Evolutionary conservation across 2,113 vertebrate species (phyloP).

Genomic region (Scomber japonicus): DNA sequence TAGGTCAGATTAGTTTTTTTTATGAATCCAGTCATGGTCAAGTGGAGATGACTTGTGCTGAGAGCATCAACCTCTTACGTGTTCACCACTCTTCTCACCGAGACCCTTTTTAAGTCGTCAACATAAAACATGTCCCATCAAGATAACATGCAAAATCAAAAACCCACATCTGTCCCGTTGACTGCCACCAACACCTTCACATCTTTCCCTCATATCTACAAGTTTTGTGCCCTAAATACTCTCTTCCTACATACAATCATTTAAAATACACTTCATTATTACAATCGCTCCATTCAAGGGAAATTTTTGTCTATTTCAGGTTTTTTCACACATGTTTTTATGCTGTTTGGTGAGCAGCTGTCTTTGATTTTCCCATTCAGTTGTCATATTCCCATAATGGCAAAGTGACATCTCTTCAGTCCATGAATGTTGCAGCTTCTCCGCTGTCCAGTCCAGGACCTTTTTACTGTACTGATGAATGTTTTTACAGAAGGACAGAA

Average conservation of each 20-base stretch:
- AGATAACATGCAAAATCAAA: conserved; percentile 79
- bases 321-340: conserved; percentile 26
- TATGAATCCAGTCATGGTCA: conserved; percentile 60
- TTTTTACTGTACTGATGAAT: conserved; percentile 9
- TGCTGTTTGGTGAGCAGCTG: conserved; percentile 34
- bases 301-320: conserved; percentile 30
- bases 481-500: conserved; percentile 35
- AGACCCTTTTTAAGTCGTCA: conserved; percentile 44
- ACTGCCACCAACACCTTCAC: conserved; percentile 8
- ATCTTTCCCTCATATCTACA: conserved; percentile 47
- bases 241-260: conserved; percentile 66
- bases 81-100: conserved; percentile 37
- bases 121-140: conserved; percentile 51
- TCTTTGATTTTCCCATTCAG: conserved; percentile 20
- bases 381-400: conserved; percentile 24
- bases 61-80: conserved; percentile 44
- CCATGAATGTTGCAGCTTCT: conserved; percentile 30
- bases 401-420: conserved; percentile 15
- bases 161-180: conserved; percentile 25
- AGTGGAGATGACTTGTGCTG: conserved; percentile 59
- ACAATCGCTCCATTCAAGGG: conserved; percentile 54
- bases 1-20: conserved; percentile 27
- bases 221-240: conserved; percentile 50
- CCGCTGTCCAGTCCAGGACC: conserved; percentile 25
- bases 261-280: conserved; percentile 58